Evolutionary conservation across 2,888 invertebrate species (phyloP), one percentile per base, ranked within the genome.

Genomic region (Acheta domesticus): DNA sequence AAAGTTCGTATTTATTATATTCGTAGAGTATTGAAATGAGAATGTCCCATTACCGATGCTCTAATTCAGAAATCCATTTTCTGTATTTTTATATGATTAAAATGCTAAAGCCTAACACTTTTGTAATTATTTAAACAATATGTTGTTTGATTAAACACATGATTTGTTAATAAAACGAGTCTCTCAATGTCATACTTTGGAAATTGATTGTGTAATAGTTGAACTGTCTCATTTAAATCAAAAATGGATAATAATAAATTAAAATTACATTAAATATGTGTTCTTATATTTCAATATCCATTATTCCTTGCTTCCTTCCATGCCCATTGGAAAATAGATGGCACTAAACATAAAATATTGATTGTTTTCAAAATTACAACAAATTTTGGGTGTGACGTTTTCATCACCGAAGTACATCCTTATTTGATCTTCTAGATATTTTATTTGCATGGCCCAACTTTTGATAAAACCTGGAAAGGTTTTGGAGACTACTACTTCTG

Each of bases 1-100:
- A 75, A 75, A 48, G 75, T 75, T 75, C 16, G 20, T 75, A 75
- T 36, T 75, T 36, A 75, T 75, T 75, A 20, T 75, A 75, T 36
- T 74, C n/a, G 23, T 16, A 75, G 14, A 48, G 23, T 75, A 21
- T 75, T 75, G 23, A n/a, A 75, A 75, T 75, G 74, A 36, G 49
- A 74, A 75, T 74, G 78, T 75, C 74, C 49, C 74, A 78, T 74
- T 23, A 78, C 62, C n/a, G 12, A 77, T 50, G 14, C 36, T 77
- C 49, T 77, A 49, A 36, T 77, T 77, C 62, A 62, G 62, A 62
- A 62, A 62, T 62, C 14, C 62, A 62, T 62, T 62, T 62, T 62
- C 62, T 62, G 62, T 62, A 62, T 62, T 62, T 62, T 62, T 62
- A 62, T 62, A 62, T 62, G 62, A 62, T 14, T 62, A 62, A 19